Percentiles rank a stretch among this genome's conserved stretches.
These are phyloP conservation scores for Pachliopta kotzebuea DNA, from an alignment of 2,888 invertebrate species.

Conservation along the genomic window DNA sequence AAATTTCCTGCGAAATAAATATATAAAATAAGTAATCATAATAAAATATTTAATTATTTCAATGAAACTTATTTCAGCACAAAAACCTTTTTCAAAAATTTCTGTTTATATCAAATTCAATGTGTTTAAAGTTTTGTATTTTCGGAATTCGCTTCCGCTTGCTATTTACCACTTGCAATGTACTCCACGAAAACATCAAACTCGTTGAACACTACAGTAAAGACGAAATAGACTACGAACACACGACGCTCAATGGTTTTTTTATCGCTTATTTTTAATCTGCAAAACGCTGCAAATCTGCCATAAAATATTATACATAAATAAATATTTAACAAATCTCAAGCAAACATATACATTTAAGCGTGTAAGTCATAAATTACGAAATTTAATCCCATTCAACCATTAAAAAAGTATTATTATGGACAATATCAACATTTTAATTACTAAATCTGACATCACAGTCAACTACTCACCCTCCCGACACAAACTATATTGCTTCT, in stretches of 20 bases:
- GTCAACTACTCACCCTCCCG: conserved; percentile 12
- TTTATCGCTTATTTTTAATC: conserved; percentile 18
- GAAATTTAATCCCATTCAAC: neutral
- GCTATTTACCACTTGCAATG: conserved; percentile 35
- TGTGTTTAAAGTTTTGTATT: too few relatives aligned
- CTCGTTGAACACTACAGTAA: conserved; percentile 46
- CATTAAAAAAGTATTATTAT: neutral
- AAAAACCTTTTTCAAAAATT: too few relatives aligned
- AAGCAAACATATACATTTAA: neutral
- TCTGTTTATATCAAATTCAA: too few relatives aligned
- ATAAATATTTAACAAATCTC: too few relatives aligned
- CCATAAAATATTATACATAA: neutral
- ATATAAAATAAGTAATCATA: too few relatives aligned
- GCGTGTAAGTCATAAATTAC: neutral
- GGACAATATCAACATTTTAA: neutral
- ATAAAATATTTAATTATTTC: too few relatives aligned
- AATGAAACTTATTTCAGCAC: too few relatives aligned
- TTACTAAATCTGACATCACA: neutral
- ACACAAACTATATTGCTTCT: conserved; percentile 20
- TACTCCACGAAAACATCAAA: conserved; percentile 39
- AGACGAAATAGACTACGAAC: conserved; percentile 50
- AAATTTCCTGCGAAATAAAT: too few relatives aligned
- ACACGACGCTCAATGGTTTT: conserved; percentile 42
- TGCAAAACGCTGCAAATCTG: conserved; percentile 7
- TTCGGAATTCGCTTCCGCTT: conserved; percentile 12